These are phyloP conservation scores for Zhuqinia jingwanae DNA, from an alignment of 2,888 invertebrate genomes.

Conservation along the genomic window DNA sequence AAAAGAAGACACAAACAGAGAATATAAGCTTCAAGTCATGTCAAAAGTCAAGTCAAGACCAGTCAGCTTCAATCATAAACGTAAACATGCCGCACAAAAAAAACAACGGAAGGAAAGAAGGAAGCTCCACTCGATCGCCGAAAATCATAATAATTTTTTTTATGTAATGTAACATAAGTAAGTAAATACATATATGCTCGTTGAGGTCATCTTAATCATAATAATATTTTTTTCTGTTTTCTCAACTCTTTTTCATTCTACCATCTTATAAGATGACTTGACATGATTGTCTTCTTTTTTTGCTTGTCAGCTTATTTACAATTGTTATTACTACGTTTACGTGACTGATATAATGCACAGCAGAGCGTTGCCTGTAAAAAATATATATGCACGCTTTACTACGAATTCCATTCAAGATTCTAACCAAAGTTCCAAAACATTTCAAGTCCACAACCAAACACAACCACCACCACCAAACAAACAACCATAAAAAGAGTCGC, in stretches of 20 bases:
- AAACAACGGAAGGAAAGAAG: too few species aligned
- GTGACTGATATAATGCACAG: constrained; percentile 2
- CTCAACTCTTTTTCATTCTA: background rate
- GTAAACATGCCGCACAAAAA: background rate
- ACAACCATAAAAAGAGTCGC: background rate
- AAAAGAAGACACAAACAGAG: too few species aligned
- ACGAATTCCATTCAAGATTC: constrained; percentile 12
- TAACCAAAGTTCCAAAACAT: too few species aligned
- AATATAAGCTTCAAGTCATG: too few species aligned
- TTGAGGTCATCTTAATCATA: background rate
- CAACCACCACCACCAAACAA: background rate
- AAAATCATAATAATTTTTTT: too few species aligned
- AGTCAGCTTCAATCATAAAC: constrained; percentile 11
- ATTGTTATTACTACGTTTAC: background rate
- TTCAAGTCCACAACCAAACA: background rate
- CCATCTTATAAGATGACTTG: background rate
- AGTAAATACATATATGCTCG: too few species aligned
- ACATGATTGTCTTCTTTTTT: constrained; percentile 32
- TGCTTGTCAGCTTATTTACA: constrained; percentile 44
- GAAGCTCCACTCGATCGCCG: background rate
- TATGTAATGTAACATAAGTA: too few species aligned
- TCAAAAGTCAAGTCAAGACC: too few species aligned
- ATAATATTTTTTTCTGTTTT: background rate
- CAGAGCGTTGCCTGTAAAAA: too few species aligned
- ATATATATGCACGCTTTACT: too few species aligned